Percentiles rank a stretch among this genome's conserved stretches.
phyloP scores from a whole-genome alignment of 53 echinoderm and acorn worm genomes.

The Holothuria leucospilota region DNA sequence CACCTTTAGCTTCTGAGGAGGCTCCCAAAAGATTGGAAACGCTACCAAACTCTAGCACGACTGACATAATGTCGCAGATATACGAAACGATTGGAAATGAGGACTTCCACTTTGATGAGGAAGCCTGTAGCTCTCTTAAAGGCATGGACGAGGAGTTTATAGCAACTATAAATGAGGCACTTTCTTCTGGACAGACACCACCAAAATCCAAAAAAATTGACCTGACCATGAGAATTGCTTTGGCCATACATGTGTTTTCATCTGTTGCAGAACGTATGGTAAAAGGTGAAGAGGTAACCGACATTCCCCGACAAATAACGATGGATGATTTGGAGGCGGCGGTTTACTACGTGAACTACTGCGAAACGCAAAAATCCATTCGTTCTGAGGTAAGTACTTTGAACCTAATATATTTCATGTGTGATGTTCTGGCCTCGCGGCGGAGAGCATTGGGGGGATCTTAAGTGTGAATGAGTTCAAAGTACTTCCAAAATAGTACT shows the following conservation, averaged over 20 bases:
- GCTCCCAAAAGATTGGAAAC: not conserved
- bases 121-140: not conserved
- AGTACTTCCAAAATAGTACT: too few species aligned
- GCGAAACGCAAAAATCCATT: conserved; percentile 3
- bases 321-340: not conserved
- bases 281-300: not conserved
- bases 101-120: not conserved
- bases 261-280: not conserved
- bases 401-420: too few species aligned
- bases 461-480: too few species aligned
- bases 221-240: not conserved
- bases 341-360: conserved; percentile 13
- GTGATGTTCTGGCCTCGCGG: too few species aligned
- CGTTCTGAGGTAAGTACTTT: not conserved
- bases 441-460: too few species aligned
- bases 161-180: not conserved
- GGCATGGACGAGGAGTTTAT: conserved; percentile 17
- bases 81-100: not conserved
- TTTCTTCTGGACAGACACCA: not conserved
- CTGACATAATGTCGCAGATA: not conserved
- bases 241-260: not conserved
- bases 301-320: not conserved
- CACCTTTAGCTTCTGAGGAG: not conserved
- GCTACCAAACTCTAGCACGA: not conserved
- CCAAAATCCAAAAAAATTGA: conserved; percentile 14